Evolutionary conservation across 2,888 invertebrate genomes (phyloP), one percentile per base, ranked within the genome.

Genomic region (Melanargia galathea): DNA sequence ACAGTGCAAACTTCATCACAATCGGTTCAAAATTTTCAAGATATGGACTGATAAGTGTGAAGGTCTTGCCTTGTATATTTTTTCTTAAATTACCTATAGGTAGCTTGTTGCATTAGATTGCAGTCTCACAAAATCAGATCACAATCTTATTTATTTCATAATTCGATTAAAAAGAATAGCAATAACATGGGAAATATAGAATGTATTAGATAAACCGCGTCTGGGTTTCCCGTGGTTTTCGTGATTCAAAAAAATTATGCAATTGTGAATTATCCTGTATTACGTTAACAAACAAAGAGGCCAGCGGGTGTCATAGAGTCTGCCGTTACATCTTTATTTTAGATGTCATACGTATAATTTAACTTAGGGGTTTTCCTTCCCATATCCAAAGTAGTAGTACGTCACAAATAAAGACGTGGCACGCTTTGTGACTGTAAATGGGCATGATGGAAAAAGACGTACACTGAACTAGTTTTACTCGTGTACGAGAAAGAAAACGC

Each of bases 121-220:
- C 30, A 2, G 8, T 35, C 13, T 35, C 35, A 35, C n/a, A 5
- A 38, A 38, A n/a, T 13, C 13, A 45, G 45, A 18, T 45, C 20
- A 20, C 18, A 11, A 45, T 20, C 8, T 8, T 22, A 2, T 20
- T 38, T 22, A 22, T 6, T 48, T 10, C 1, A 10, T 51, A 16
- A 52, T 35, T 35, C 18, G 6, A 35, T 7, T 22, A 52, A 35
- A n/a, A 22, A 52, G 20, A 35, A 33, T 20, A 35, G 20, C 20
- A 20, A 35, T 10, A 33, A 10, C 18, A 51, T n/a, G 16, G 49
- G 16, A 33, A 20, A 52, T 1, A 46, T 43, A 35, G 8, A 30
- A 52, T 35, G 13, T 83, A 88, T 10, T 20, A 43, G 87, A 91
- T 71, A 49, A 26, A 60, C 35, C 52, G 30, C 52, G 18, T 16